phyloP scores from a whole-genome alignment of 35 echinoderm and acorn worm genomes.

The Holothuria glaberrima region DNA sequence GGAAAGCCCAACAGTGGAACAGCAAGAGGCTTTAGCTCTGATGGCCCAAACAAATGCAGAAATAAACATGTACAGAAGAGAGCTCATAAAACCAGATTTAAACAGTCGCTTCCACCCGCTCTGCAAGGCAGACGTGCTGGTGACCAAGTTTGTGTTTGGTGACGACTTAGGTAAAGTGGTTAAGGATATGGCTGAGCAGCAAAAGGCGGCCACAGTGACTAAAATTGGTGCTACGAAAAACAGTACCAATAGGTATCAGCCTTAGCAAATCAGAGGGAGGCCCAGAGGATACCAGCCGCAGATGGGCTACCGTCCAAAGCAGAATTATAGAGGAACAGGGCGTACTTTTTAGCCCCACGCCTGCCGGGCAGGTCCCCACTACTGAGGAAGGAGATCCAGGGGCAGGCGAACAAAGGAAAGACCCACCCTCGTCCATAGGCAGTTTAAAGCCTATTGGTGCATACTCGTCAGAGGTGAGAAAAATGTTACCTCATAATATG shows the following conservation, averaged over 20 bases:
- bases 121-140: not conserved
- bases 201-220: conserved; percentile 28
- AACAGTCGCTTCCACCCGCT: not conserved
- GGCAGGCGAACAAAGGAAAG: conserved; percentile 29
- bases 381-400: conserved; percentile 19
- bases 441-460: not conserved
- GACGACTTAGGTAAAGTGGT: conserved; percentile 29
- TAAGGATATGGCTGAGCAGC: conserved; percentile 40
- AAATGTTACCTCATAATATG: not conserved
- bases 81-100: too few species aligned
- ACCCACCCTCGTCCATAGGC: not conserved
- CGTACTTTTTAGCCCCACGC: conserved; percentile 43
- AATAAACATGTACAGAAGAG: not conserved
- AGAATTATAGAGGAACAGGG: conserved; percentile 1
- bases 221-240: conserved; percentile 50
- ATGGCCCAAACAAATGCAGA: not conserved
- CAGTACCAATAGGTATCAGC: not conserved
- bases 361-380: conserved; percentile 39
- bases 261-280: conserved; percentile 14
- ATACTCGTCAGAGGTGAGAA: conserved; percentile 23
- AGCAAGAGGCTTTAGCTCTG: not conserved
- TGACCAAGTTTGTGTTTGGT: conserved; percentile 39
- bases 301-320: not conserved
- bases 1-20: not conserved
- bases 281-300: not conserved